Evolutionary conservation across 2,113 vertebrate species (phyloP).

Genomic region (Pachycephala philippinensis): DNA sequence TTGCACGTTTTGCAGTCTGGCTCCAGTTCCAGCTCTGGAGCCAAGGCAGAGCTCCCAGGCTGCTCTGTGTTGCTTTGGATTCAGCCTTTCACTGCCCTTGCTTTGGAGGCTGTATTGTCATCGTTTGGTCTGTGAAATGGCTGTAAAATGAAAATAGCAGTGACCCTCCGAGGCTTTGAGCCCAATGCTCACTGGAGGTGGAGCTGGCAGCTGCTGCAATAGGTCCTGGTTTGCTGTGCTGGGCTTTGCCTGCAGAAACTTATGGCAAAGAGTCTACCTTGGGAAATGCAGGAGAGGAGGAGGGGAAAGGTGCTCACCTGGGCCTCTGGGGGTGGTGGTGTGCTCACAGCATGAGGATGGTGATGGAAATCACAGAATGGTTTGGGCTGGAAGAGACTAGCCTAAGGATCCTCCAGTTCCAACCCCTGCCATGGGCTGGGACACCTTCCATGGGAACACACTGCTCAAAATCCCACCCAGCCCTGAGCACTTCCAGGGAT

Average conservation of each 20-base stretch:
- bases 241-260: not conserved
- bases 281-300: not conserved
- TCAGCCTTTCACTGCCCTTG: not conserved
- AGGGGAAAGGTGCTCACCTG: not conserved
- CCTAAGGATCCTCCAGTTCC: not conserved
- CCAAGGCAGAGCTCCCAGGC: not conserved
- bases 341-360: rapidly evolving
- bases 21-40: not conserved
- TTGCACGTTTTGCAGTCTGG: rapidly evolving
- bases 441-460: not conserved
- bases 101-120: not conserved
- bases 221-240: not conserved
- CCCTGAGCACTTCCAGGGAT: not conserved
- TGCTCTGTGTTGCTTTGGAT: not conserved
- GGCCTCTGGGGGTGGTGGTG: no score
- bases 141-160: not conserved
- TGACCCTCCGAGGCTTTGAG: not conserved
- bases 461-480: not conserved
- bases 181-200: not conserved
- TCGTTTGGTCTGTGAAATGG: not conserved
- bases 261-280: rapidly evolving
- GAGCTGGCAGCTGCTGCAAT: not conserved
- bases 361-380: not conserved
- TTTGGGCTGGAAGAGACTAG: not conserved
- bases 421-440: rapidly evolving